Base-by-base conservation (phyloP, 2,888 invertebrate genomes). In the Bugulina stolonifera region DNA sequence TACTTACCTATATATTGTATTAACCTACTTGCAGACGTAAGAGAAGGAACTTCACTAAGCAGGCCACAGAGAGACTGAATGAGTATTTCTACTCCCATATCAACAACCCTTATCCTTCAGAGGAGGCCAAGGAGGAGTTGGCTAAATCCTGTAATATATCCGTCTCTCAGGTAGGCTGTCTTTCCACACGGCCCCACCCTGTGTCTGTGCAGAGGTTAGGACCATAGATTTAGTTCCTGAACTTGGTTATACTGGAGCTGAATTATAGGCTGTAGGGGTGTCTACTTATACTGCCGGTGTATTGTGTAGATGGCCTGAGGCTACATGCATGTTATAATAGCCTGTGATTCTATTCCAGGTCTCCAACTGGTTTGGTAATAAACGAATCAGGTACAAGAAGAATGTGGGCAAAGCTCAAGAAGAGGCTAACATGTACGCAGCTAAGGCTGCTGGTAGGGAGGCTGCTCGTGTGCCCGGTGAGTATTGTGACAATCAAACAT, bases 31-130 rank as follows among this genome's bases (percentile, higher is more conserved):
- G 57, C 80, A 87, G 88, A 80, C 82, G 84, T 87, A 99, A 99
- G 86, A 90, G 98, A 79, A 90, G 98, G 81, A 99, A 99, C 87
- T 99, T 99, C 87, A 97, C 96, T 89, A 99, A 99, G 88, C 97
- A 98, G 86, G 98, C 98, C 73, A 98, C 98, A 34, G 98, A 99
- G 88, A 94, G 98, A 81, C 89, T 99, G 79, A 99, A 99, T 87
- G 98, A 99, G 87, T 99, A 99, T 86, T 99, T 99, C 88, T 99
- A 99, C 88, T 97, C 97, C 80, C 98, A 99, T 87, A 89, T 99
- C 81, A 95, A 94, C 84, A 99, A 99, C 89, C 99, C 99, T 35
- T 99, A 99, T 88, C 99, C 99, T 76, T 95, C 95, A 83, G 99
- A 99, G 88, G 99, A 99, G 87, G 98, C 98, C 77, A 99, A 99